Base-by-base conservation (phyloP, 2,113 vertebrate genomes). In the Montifringilla adamsi region DNA sequence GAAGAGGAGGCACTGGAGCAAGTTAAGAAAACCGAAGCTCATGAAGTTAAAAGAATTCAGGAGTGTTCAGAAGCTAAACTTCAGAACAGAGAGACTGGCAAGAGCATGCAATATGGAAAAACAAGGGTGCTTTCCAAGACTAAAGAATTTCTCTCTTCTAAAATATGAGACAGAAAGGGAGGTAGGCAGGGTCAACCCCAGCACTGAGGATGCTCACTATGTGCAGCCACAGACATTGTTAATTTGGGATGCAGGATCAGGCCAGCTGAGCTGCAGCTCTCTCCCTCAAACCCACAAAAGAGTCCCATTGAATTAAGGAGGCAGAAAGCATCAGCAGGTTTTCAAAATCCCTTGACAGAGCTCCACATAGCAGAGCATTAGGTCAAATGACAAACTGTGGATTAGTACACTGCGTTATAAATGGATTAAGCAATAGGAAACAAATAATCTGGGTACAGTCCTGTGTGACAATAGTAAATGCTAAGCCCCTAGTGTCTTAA, bases 21-120 rank as follows among this genome's bases (percentile, higher is more conserved):
- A 96, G 93, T 95, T 95, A 82, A 95, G 89, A 97, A 97, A 96
- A 93, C 62, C 44, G 31, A 56, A 92, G 55, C 28, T 84, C 86
- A 91, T 63, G 94, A 97, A 97, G 89, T 92, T 95, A 94, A 78
- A 95, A 95, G 70, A 93, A 93, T 73, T 72, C 66, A 84, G 55
- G 75, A 77, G 59, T 66, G 93, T 96, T 93, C 94, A 88, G 74
- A 93, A 87, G 85, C 24, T 90, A 81, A 97, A 96, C 89, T 95
- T 92, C 63, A 93, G 60, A 93, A 80, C 68, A 53, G 47, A 96
- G 78, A 55, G 53, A 84, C 78, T 95, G 88, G 92, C 87, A 96
- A 87, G 78, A 94, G 80, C 47, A 58, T 62, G 35, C 91, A 87
- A 89, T 5, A 26, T 8, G 2, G 73, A 75, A 84, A 95, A 92